These are phyloP conservation scores for Cheilinus undulatus DNA, from an alignment of 2,113 vertebrate species.

Conservation along the genomic window DNA sequence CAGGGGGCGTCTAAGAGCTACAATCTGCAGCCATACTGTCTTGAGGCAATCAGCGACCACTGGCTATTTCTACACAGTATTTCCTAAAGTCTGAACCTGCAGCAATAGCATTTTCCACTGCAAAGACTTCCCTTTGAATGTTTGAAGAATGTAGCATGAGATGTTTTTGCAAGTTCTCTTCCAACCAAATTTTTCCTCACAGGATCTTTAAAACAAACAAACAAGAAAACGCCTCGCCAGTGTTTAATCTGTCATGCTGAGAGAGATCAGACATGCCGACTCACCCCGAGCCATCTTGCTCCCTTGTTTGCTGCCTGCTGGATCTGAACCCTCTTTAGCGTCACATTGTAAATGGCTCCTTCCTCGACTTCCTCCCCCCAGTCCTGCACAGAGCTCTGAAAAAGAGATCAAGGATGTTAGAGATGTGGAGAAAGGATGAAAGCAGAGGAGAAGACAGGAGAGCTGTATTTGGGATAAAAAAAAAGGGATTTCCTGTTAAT, in stretches of 20 bases:
- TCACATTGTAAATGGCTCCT: slow-evolving; percentile 95
- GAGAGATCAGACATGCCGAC: slow-evolving; percentile 11
- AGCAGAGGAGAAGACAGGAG: slow-evolving; percentile 2
- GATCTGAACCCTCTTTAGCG: slow-evolving; percentile 95
- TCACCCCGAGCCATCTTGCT: slow-evolving; percentile 87
- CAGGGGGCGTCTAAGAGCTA: no score
- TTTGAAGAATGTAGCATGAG: no score
- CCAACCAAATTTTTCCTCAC: no score
- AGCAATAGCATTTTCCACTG: no score
- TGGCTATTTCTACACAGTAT: no score
- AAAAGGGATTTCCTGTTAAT: not conserved
- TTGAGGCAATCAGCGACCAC: no score
- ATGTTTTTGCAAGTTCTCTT: no score
- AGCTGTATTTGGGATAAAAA: not conserved
- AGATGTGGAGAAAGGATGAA: not conserved
- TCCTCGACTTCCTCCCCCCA: slow-evolving; percentile 98
- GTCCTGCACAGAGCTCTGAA: slow-evolving; percentile 94
- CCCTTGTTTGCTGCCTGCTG: slow-evolving; percentile 98
- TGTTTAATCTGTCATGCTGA: not conserved
- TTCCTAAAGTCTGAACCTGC: no score
- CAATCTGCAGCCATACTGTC: no score
- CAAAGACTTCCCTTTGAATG: no score
- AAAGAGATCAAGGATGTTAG: slow-evolving; percentile 12
- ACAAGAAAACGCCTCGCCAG: not conserved
- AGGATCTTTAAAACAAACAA: no score